A percentile compares a stretch with the other conserved stretches of the same genome.
Conservation (phyloP, 2,797 vertebrate species). For the Apodemus agrarius region DNA sequence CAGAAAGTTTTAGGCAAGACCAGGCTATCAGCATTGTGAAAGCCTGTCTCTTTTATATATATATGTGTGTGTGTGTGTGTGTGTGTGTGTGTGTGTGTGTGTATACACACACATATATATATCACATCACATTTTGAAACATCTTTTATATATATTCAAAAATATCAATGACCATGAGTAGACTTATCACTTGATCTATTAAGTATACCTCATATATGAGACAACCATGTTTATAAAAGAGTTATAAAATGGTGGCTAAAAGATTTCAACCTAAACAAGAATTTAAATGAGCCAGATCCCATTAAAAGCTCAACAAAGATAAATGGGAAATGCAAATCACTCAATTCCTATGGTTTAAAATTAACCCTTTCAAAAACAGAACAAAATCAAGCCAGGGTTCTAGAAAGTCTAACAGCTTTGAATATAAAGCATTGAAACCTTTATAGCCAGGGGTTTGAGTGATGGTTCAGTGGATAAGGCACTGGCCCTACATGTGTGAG, state of each 20-base stretch:
- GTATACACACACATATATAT: too few species aligned
- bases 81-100: too few species aligned
- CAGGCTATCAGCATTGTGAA: too few species aligned
- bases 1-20: neutral
- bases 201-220: neutral
- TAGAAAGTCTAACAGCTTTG: neutral
- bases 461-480: neutral
- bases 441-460: neutral
- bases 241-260: neutral
- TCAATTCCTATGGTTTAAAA: neutral
- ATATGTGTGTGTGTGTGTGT: too few species aligned
- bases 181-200: neutral
- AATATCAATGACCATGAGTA: neutral
- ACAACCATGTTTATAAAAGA: neutral
- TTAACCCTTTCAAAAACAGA: neutral
- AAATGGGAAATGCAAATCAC: neutral
- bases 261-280: neutral
- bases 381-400: neutral
- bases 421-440: neutral
- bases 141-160: neutral
- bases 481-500: neutral
- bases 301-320: neutral
- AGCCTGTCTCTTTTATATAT: neutral
- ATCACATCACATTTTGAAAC: neutral
- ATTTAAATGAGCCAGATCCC: neutral